phyloP scores from a whole-genome alignment of 2,113 vertebrate species.

The Ifrita kowaldi region DNA sequence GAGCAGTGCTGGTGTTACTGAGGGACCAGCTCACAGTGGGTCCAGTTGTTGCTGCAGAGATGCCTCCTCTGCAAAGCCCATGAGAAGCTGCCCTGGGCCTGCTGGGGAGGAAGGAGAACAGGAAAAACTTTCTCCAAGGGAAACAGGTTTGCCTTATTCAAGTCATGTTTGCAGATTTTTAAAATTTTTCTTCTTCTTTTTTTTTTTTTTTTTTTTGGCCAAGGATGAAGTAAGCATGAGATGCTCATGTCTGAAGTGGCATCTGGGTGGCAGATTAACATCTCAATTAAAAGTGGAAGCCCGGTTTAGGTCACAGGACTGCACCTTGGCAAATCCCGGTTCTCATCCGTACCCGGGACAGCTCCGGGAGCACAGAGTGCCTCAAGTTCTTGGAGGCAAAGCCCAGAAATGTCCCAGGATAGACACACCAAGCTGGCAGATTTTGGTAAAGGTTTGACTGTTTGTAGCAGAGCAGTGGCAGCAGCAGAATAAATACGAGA shows the following conservation, averaged over 20 bases:
- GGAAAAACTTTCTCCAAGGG: not conserved
- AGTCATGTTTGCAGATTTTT: no score
- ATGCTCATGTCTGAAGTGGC: not conserved
- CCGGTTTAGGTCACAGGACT: not conserved
- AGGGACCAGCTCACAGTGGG: not conserved
- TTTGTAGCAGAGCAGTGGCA: not conserved
- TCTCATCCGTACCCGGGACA: accelerated
- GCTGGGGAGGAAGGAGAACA: not conserved
- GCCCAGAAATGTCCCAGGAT: accelerated
- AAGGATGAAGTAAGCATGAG: not conserved
- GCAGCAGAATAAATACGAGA: accelerated
- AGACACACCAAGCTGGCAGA: not conserved
- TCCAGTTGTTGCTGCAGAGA: not conserved
- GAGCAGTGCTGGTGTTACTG: not conserved
- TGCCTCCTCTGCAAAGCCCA: not conserved
- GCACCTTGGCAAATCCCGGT: not conserved
- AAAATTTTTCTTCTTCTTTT: no score
- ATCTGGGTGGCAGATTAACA: not conserved
- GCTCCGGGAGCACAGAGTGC: not conserved
- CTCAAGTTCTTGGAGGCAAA: not conserved
- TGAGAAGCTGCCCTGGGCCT: not conserved
- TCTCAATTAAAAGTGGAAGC: not conserved
- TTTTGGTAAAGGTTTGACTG: not conserved
- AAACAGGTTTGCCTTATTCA: not conserved
- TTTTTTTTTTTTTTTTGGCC: not conserved